Evolutionary conservation across 2,888 invertebrate species (phyloP).

Genomic region (Caenorhabditis imperialis): DNA sequence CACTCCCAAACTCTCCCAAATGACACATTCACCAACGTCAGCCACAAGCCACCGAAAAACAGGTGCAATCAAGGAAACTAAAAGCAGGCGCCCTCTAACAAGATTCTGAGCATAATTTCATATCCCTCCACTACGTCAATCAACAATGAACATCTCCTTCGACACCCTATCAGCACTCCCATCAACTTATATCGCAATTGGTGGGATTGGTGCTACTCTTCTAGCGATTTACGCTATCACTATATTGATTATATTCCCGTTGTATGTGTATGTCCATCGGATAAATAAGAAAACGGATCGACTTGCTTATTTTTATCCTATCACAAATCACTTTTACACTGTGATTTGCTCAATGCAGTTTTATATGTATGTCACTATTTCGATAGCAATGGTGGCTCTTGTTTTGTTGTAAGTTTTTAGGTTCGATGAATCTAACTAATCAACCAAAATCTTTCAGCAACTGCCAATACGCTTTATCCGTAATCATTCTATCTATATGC

Average conservation of each 20-base stretch:
- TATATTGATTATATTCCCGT: conserved; percentile 19
- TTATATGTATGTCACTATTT: conserved; percentile 20
- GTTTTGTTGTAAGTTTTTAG: conserved; percentile 9
- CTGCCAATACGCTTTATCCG: conserved; percentile 4
- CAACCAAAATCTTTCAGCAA: conserved; percentile 13
- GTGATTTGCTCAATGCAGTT: conserved; percentile 39
- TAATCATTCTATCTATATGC: conserved; percentile 13
- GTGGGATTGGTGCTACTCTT: conserved; percentile 1
- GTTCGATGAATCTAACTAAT: background rate
- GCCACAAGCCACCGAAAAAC: too few relatives aligned
- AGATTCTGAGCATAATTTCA: too few relatives aligned
- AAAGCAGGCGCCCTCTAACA: too few relatives aligned
- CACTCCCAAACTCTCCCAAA: too few relatives aligned
- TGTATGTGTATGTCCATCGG: conserved; percentile 27
- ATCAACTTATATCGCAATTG: conserved; percentile 3
- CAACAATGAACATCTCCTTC: conserved; percentile 1
- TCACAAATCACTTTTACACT: conserved; percentile 30
- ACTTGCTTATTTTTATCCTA: conserved; percentile 23
- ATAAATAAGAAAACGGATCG: conserved; percentile 24
- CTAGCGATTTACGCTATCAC: conserved; percentile 9
- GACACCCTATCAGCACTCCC: background rate
- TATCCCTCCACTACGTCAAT: too few relatives aligned
- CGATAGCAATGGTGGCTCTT: conserved; percentile 10
- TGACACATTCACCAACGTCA: too few relatives aligned
- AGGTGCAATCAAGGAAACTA: too few relatives aligned